Percentiles rank a stretch among this genome's conserved stretches.
Conservation (phyloP, 2,113 vertebrate species). For the Excalfactoria chinensis region DNA sequence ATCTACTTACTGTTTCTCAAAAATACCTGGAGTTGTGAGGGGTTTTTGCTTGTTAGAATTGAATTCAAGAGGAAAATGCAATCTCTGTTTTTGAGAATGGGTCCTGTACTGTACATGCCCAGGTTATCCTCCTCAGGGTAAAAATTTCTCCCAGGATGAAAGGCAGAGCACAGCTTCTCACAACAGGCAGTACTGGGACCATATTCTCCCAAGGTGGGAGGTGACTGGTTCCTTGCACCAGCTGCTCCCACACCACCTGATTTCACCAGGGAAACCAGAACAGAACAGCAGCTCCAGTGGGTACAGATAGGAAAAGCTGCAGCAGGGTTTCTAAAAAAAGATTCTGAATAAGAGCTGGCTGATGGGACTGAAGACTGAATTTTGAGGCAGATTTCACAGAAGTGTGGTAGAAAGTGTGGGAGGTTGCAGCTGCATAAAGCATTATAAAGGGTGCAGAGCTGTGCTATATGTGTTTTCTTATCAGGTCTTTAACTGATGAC, state of each 20-base stretch:
- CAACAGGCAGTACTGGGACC: background rate
- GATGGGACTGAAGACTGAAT: background rate
- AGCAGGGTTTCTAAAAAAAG: background rate
- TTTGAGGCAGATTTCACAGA: background rate
- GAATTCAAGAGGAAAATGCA: background rate
- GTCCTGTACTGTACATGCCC: background rate
- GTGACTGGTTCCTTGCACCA: accelerated
- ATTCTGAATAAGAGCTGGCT: background rate
- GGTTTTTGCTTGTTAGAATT: background rate
- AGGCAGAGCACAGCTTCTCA: background rate
- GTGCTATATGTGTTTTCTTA: background rate
- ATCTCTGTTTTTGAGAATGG: background rate
- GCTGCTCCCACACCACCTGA: background rate
- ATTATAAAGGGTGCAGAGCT: background rate
- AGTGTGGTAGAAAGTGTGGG: background rate
- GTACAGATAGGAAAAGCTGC: accelerated
- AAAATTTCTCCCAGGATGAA: background rate
- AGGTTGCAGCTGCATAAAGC: background rate
- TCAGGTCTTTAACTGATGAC: background rate
- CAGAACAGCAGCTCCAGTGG: background rate
- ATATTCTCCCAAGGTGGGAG: accelerated
- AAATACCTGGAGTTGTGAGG: background rate
- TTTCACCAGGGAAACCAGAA: background rate
- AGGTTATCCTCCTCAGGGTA: background rate
- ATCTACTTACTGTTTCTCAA: background rate